Evolutionary conservation across 2,113 vertebrate genomes (phyloP), one percentile per base, ranked within the genome.

Genomic region (Gracilinanus agilis): DNA sequence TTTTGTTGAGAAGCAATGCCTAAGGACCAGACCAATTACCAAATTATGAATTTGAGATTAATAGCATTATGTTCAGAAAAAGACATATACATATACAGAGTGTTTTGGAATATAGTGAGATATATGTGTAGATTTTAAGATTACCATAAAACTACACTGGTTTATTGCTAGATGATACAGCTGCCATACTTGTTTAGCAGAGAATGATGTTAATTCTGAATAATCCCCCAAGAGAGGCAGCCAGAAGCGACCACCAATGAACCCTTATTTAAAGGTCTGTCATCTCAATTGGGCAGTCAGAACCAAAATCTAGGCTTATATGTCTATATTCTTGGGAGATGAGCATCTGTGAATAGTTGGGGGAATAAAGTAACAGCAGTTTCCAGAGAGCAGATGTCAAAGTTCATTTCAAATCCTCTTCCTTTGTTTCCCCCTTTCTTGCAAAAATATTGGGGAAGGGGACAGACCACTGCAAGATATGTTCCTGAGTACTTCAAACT

Each of bases 151-250:
- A 83, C 67, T 83, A 19, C 19, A 40, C 0, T 13, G 23, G n/a
- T 96, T 96, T 97, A 90, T 96, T 97, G 93, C 95, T 97, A 16
- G 91, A 96, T 91, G 89, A 25, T 96, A 91, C 97, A 94, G 96
- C 97, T 98, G 97, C 94, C 92, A 93, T 95, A 9, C 67, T 92
- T 44, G 53, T 90, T 96, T 96, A 88, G 91, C 58, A 54, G 55
- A 61, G 95, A 97, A 44, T 95, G 91, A 95, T 91, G 92, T 92
- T 98, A 95, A 97, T 97, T 98, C 97, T 90, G 89, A 94, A 98
- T 96, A 97, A 97, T 97, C 96, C 58, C 96, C 91, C 49, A 88
- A 49, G 16, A 27, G 40, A 89, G 21, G 91, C 55, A 58, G 54
- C 49, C 90, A 54, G 54, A 94, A 53, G 92, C 89, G 49, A 53